Base-by-base conservation (phyloP, 1,140 invertebrate genomes). In the Phortica variegata region DNA sequence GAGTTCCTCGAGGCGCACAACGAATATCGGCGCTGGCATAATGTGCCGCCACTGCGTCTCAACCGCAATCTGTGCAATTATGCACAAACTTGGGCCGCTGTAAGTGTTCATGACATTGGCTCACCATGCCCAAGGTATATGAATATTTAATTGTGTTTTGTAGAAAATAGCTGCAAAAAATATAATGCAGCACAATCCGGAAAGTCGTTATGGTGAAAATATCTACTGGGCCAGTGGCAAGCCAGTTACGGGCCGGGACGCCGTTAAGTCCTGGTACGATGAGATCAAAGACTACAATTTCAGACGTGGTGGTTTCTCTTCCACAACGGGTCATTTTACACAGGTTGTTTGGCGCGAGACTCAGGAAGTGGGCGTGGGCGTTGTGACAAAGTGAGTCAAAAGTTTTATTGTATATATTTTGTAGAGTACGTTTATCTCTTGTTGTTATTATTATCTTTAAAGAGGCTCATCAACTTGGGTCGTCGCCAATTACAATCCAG, bases 181-280 rank as follows among this genome's bases (percentile, higher is more conserved):
- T 32, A 17, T 16, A n/a, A 48, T 70, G 44, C 36, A 60, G 36
- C 92, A 95, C 69, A 85, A 90, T 21, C 81, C 83, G 17, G 83
- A 88, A 54, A 83, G 80, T 49, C 82, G 85, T 17, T 91, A 91
- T 71, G 89, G 90, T 1, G 90, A 92, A 70, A 93, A 92, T 71
- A 84, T 92, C 46, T 92, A 86, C 61, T 83, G 88, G 73, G 83
- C 84, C 4, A 85, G 83, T 44, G 84, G 85, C n/a, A 69, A 47
- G 29, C 33, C 75, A 12, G 79, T 82, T 0, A 71, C 77, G 8
- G 81, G 83, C 0, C 66, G 77, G n/a, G 81, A 84, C 60, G 82
- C 82, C 6, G 78, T 84, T 8, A 78, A 77, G 7, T 80, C 79
- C 50, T 86, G 84, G 84, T 86, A 85, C 53, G 76, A 82, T 20